Percentiles rank a stretch among this genome's conserved stretches.
phyloP scores from a whole-genome alignment of 2,888 invertebrate genomes.

The Chrysodeixis includens region DNA sequence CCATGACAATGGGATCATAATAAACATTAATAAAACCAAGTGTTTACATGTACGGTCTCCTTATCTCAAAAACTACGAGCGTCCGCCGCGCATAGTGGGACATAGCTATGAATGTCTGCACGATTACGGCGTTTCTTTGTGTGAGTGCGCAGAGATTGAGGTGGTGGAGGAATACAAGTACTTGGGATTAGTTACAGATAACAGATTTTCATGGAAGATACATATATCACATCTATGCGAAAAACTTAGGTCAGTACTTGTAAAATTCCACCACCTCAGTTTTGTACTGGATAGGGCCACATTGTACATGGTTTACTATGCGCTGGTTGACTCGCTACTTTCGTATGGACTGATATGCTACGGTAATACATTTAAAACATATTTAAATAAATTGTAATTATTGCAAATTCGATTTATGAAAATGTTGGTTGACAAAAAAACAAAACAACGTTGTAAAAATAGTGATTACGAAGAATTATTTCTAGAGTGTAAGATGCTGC shows the following conservation, averaged over 20 bases:
- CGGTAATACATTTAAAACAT: constrained; percentile 14
- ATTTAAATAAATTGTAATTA: constrained; percentile 8
- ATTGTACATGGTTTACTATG: constrained; percentile 14
- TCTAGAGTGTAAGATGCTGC: constrained; percentile 8
- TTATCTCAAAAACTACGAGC: background rate
- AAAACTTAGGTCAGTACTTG: constrained; percentile 15
- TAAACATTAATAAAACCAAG: constrained; percentile 16
- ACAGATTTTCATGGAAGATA: constrained; percentile 15
- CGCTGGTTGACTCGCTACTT: constrained; percentile 17
- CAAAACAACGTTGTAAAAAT: constrained; percentile 8
- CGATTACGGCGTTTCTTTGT: background rate
- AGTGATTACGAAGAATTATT: constrained; percentile 6
- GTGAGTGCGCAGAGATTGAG: constrained; percentile 16
- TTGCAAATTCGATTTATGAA: constrained; percentile 5
- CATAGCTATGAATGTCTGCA: constrained; percentile 23
- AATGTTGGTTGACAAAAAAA: constrained; percentile 6
- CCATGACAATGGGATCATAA: constrained; percentile 17
- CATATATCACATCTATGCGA: constrained; percentile 10
- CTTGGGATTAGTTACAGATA: constrained; percentile 15
- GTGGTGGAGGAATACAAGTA: constrained; percentile 20
- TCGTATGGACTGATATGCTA: constrained; percentile 16
- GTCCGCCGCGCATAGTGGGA: constrained; percentile 2
- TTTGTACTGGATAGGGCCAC: constrained; percentile 15
- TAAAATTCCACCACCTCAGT: constrained; percentile 19
- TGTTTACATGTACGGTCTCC: constrained; percentile 17